Conservation (phyloP, 2,113 vertebrate genomes). For the Chamaetylas fuelleborni region DNA sequence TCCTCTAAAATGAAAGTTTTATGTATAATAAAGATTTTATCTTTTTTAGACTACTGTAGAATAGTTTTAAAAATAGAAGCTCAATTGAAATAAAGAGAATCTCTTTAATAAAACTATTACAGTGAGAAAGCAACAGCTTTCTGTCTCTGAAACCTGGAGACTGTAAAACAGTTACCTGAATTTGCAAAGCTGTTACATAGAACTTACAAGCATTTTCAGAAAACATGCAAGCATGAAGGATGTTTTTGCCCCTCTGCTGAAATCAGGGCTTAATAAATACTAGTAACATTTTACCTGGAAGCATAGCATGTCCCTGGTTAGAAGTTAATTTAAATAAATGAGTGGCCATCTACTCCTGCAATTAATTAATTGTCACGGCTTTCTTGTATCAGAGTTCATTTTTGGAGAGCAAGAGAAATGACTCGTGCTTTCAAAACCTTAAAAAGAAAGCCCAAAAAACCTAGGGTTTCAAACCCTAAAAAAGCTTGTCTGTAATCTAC, state of each 20-base stretch:
- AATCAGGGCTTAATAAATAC: not conserved
- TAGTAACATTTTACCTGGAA: not conserved
- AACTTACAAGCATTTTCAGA: not conserved
- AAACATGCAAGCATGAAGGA: not conserved
- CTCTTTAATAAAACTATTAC: not conserved
- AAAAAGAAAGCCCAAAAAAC: not conserved
- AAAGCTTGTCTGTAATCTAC: not conserved
- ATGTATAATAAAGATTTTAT: not conserved
- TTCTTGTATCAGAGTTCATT: not conserved
- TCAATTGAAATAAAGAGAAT: not conserved
- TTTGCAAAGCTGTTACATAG: not conserved
- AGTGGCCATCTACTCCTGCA: not conserved
- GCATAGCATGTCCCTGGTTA: not conserved
- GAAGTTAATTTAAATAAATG: slow-evolving; percentile 16
- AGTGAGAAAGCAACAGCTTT: not conserved
- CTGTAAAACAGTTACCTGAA: not conserved
- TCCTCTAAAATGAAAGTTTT: not conserved
- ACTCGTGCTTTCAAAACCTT: not conserved
- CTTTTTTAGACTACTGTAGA: not conserved
- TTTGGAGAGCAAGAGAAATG: not conserved
- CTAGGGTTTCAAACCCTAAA: not conserved
- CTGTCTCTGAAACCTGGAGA: not conserved
- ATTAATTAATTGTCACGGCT: not conserved
- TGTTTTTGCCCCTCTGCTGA: not conserved
- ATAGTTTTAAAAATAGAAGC: not conserved